Conservation (phyloP, 2,888 invertebrate species). For the Empis livida region DNA sequence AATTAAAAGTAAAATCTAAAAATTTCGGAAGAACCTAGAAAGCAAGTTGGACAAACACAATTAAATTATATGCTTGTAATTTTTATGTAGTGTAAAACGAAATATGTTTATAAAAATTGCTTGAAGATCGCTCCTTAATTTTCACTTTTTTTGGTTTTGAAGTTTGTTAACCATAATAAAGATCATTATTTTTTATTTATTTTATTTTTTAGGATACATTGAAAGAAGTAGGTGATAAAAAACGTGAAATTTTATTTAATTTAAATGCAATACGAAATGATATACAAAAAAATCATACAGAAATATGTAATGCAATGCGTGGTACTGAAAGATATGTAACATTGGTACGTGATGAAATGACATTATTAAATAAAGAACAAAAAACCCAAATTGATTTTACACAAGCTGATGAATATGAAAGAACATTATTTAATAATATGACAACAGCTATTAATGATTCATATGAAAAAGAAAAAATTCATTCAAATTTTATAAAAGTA, state of each 20-base stretch:
- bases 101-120: too few species aligned
- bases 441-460: constrained; percentile 65
- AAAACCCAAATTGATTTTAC: constrained; percentile 47
- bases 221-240: constrained; percentile 5
- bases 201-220: constrained; percentile 6
- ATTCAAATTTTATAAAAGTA: constrained; percentile 54
- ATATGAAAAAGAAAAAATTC: constrained; percentile 70
- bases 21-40: too few species aligned
- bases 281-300: constrained; percentile 7
- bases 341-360: constrained; percentile 6
- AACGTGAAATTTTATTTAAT: constrained; percentile 5
- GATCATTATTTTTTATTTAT: background rate
- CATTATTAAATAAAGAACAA: constrained; percentile 40
- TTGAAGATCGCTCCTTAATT: too few species aligned
- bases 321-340: constrained; percentile 7
- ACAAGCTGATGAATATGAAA: constrained; percentile 56
- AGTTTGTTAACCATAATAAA: too few species aligned
- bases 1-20: background rate
- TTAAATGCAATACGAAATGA: constrained; percentile 4
- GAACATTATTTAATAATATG: constrained; percentile 58
- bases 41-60: too few species aligned
- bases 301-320: constrained; percentile 3
- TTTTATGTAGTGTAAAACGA: background rate
- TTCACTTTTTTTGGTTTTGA: too few species aligned
- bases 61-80: too few species aligned